Percentiles rank a stretch among this genome's conserved stretches.
Conservation (phyloP, 2,888 invertebrate species). For the Drosophila fulvimacula region DNA sequence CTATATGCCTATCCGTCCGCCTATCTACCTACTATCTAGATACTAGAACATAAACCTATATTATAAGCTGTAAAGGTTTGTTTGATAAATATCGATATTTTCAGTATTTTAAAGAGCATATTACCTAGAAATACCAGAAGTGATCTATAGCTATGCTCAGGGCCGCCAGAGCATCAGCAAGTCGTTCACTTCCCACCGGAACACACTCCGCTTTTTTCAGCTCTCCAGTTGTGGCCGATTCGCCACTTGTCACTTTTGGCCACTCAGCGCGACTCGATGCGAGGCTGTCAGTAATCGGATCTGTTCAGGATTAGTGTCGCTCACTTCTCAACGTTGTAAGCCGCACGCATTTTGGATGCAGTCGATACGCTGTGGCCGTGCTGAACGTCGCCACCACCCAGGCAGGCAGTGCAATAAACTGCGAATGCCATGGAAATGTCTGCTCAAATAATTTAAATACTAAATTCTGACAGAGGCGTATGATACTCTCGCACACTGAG, state of each 20-base stretch:
- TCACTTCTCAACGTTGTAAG: slow-evolving; percentile 75
- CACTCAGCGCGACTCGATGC: slow-evolving; percentile 35
- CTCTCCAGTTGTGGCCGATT: slow-evolving; percentile 8
- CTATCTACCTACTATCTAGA: no score
- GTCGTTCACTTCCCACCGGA: background rate
- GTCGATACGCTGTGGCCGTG: slow-evolving; percentile 34
- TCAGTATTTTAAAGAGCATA: background rate
- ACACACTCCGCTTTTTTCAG: background rate
- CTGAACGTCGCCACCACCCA: slow-evolving; percentile 57
- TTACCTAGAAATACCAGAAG: background rate
- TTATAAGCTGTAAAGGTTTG: no score
- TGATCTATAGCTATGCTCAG: no score
- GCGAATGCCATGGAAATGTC: slow-evolving; percentile 15
- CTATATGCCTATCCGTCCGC: background rate
- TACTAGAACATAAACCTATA: no score
- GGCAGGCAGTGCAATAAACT: slow-evolving; percentile 42
- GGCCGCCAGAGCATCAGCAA: background rate
- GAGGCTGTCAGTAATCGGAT: slow-evolving; percentile 72
- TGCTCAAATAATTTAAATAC: slow-evolving; percentile 3
- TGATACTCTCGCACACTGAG: background rate
- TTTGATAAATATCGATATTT: no score
- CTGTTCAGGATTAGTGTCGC: slow-evolving; percentile 76
- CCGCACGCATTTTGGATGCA: slow-evolving; percentile 70
- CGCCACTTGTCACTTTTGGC: slow-evolving; percentile 66
- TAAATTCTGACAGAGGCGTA: slow-evolving; percentile 8